These are phyloP conservation scores for Caprella mutica DNA, from an alignment of 2,888 invertebrate species.

Conservation along the genomic window DNA sequence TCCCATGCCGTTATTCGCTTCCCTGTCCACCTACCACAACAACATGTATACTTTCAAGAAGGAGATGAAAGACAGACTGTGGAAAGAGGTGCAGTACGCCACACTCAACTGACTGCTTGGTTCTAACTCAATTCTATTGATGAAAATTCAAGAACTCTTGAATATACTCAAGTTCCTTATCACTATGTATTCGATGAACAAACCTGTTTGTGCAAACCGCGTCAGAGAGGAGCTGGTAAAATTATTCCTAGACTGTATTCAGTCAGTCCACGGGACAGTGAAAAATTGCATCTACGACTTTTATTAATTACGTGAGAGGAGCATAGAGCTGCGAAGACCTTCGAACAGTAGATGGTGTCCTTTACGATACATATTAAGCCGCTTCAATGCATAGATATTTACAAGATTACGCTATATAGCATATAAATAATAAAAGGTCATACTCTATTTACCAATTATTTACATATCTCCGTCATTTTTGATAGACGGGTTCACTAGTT, in stretches of 20 bases:
- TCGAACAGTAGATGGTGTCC: not conserved
- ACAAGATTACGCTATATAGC: no score
- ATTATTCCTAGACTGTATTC: not conserved
- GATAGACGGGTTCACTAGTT: no score
- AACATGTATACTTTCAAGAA: slow-evolving; percentile 30
- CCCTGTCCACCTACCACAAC: slow-evolving; percentile 35
- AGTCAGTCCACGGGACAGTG: not conserved
- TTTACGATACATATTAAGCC: no score
- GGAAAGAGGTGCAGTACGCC: not conserved
- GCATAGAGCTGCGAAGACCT: not conserved
- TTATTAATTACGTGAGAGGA: not conserved
- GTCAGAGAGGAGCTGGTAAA: not conserved
- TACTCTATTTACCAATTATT: no score
- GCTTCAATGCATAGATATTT: no score
- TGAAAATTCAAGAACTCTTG: slow-evolving; percentile 10
- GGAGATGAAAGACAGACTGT: not conserved
- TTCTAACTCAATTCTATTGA: slow-evolving; percentile 33
- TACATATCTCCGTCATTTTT: no score
- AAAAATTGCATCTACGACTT: not conserved
- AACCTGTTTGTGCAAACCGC: not conserved
- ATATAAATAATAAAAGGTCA: no score
- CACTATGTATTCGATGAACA: slow-evolving; percentile 11
- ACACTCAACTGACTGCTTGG: slow-evolving; percentile 30
- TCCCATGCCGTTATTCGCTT: slow-evolving; percentile 34
- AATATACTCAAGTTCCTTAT: slow-evolving; percentile 15